Evolutionary conservation across 2,888 invertebrate species (phyloP).

Genomic region (Iphiclides podalirius): DNA sequence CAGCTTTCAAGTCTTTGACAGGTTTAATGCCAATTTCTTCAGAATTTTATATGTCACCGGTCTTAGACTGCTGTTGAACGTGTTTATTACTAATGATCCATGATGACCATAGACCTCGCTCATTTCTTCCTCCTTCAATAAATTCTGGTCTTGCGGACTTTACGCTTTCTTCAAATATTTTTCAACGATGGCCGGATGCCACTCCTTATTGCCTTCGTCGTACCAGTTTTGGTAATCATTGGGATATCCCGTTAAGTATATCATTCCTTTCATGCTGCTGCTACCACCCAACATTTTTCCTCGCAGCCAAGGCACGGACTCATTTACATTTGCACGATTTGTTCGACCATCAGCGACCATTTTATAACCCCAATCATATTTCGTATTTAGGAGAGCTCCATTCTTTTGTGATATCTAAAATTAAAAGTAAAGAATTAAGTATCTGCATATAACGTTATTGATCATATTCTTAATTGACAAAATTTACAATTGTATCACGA

Average conservation of each 20-base stretch:
- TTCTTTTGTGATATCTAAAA: slow-evolving; percentile 37
- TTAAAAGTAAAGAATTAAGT: slow-evolving; percentile 5
- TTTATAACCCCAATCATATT: slow-evolving; percentile 88
- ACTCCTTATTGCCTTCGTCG: slow-evolving; percentile 60
- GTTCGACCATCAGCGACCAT: slow-evolving; percentile 83
- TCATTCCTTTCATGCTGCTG: slow-evolving; percentile 74
- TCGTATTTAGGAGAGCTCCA: slow-evolving; percentile 40
- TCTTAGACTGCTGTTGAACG: slow-evolving; percentile 60
- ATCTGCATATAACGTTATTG: no score
- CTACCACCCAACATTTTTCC: slow-evolving; percentile 81
- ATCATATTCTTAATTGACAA: no score
- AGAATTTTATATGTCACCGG: slow-evolving; percentile 17
- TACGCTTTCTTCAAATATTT: slow-evolving; percentile 5
- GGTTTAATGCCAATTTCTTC: slow-evolving; percentile 60
- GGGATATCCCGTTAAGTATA: slow-evolving; percentile 70
- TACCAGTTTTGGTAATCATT: slow-evolving; percentile 72
- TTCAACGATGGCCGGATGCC: slow-evolving; percentile 52
- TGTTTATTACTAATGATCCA: slow-evolving; percentile 67
- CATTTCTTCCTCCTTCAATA: background rate
- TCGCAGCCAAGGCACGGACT: slow-evolving; percentile 65
- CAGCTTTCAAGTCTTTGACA: slow-evolving; percentile 60
- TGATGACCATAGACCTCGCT: slow-evolving; percentile 26
- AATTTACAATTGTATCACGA: no score
- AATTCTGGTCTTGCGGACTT: slow-evolving; percentile 5
- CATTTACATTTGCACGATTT: slow-evolving; percentile 79